Evolutionary conservation across 1,140 invertebrate species (phyloP), one percentile per base, ranked within the genome.

Genomic region (Agrilus planipennis): DNA sequence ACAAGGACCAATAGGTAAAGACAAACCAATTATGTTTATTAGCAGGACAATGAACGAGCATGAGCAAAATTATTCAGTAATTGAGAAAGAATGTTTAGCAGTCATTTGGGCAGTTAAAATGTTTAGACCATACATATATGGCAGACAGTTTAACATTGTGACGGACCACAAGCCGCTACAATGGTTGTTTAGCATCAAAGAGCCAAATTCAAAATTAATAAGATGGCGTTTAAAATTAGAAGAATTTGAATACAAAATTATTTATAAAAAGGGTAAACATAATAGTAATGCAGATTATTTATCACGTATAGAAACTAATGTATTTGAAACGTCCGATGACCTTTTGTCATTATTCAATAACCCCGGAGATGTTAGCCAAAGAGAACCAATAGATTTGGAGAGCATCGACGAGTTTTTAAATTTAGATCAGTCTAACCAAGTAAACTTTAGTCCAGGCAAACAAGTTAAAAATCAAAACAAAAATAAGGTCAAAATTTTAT

Each of bases 201-300:
- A 66, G 28, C 51, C 57, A 3, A 56, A 44, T 1, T 57, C 55
- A 27, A 27, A 65, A 36, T 41, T 71, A n/a, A 58, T 60, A 0
- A 40, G 64, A 27, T 71, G 65, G 65, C 36, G 41, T 12, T 17
- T 67, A n/a, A 22, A 49, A 27, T 30, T 71, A 2, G 60, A 64
- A 47, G 47, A 51, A 6, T 67, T 57, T 43, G 46, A 60, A 20
- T 61, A 62, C 38, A 31, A 58, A 11, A 52, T 70, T 4, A 38
- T 31, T 15, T 40, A 40, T 41, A 14, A 40, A 31, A 40, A 40
- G 22, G 27, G 27, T n/a, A 40, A 31, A 6, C 3, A 31, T 3
- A 40, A 40, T 40, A 12, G n/a, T 18, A 31, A 30, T 11, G 28
- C 30, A 4, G 30, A 32, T 16, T 32, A 6, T 32, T 15, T 32